Base-by-base conservation (phyloP, 2,113 vertebrate genomes). In the Felis chaus region DNA sequence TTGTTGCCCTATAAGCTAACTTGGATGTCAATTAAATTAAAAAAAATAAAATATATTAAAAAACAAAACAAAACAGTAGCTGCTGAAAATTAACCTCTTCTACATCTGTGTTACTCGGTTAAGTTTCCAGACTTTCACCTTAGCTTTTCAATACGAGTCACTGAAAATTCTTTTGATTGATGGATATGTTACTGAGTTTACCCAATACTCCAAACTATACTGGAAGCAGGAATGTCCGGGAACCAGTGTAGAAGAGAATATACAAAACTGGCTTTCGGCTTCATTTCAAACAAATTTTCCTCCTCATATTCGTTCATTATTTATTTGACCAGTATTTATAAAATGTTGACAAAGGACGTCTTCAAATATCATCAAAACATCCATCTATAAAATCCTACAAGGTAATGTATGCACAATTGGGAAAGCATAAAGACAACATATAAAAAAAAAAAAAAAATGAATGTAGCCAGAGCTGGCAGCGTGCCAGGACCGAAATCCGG, bases 401-500 rank as follows among this genome's bases (percentile, higher is more conserved):
- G 9, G 61, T 95, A 94, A 90, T 78, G 36, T 96, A 53, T 78
- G 50, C 33, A 55, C 74, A 71, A 97, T 91, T 89, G 89, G 71
- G 66, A 95, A 94, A 94, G 88, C 48, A 93, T 65, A 55, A 96
- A 45, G 36, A 41, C 96, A 97, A 79, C 50, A 66, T 61, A 66
- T 80, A 18, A 82, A 80, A 97, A 93, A 69, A 73, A 73, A 68
- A 93, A 71, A 88, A 86, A 94, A 78, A 41, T 65, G 45, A 71
- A 89, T 93, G 71, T 94, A 66, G 65, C 78, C 71, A 86, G 80
- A 84, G 48, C 11, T 96, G 69, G 45, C 80, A 27, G 7, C 63
- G 12, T 84, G 50, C 8, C 83, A 95, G 91, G 12, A 69, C 15
- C 94, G 48, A 80, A 69, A 87, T 79, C 66, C 33, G 63, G 48